Evolutionary conservation across 2,888 invertebrate genomes (phyloP).

Genomic region (Lasioglossum vierecki): DNA sequence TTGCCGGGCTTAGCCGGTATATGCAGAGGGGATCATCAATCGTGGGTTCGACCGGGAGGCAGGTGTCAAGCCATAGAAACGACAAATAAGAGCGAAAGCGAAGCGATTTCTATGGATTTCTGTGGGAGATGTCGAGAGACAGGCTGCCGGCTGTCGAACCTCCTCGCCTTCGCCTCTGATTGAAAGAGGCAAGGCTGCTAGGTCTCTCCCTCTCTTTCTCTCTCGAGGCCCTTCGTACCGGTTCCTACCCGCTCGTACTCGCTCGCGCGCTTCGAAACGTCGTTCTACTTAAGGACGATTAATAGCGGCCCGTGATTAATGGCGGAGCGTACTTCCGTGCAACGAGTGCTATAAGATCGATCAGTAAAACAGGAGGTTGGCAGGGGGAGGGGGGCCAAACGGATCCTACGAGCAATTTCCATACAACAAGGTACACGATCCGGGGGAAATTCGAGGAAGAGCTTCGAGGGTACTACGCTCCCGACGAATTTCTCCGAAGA

Average conservation of each 20-base stretch:
- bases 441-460: constrained; percentile 29
- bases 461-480: constrained; percentile 13
- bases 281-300: constrained; percentile 75
- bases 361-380: constrained; percentile 39
- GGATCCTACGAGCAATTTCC: constrained; percentile 50
- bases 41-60: constrained; percentile 38
- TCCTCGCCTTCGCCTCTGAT: constrained; percentile 14
- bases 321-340: constrained; percentile 54
- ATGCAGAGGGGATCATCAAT: constrained; percentile 44
- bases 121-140: constrained; percentile 41
- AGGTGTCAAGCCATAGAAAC: constrained; percentile 29
- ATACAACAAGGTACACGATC: constrained; percentile 37
- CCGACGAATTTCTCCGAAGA: constrained; percentile 15
- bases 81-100: constrained; percentile 56
- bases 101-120: constrained; percentile 60
- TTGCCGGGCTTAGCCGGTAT: neutral
- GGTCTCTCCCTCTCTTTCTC: neutral
- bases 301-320: constrained; percentile 76
- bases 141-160: constrained; percentile 32
- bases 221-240: neutral
- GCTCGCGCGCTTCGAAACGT: constrained; percentile 38
- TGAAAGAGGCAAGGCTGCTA: constrained; percentile 50
- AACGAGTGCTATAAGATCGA: constrained; percentile 66
- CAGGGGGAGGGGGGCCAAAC: constrained; percentile 35
- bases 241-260: neutral